Conservation (phyloP, 2,888 invertebrate genomes). For the Cepaea hortensis region DNA sequence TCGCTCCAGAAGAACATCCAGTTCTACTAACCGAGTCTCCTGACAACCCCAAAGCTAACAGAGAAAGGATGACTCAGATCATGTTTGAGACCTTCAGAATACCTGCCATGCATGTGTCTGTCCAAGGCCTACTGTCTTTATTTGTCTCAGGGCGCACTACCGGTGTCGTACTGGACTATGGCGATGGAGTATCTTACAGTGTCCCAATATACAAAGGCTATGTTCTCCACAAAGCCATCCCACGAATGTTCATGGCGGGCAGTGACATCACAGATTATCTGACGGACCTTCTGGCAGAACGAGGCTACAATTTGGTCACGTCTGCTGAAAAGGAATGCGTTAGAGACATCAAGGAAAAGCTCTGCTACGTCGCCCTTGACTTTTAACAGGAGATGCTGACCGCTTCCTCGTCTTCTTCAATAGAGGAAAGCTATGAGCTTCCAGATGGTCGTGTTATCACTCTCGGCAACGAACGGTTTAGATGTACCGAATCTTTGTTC, state of each 20-base stretch:
- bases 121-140: conserved; percentile 81
- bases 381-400: conserved; percentile 82
- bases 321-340: conserved; percentile 93
- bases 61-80: conserved; percentile 13
- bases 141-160: conserved; percentile 97
- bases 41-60: conserved; percentile 94
- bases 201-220: conserved; percentile 5
- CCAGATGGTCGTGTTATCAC: conserved; percentile 75
- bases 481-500: conserved; percentile 63
- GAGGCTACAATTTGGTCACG: conserved; percentile 72
- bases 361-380: conserved; percentile 1
- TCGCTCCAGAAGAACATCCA: conserved; percentile 95
- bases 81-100: conserved; percentile 89
- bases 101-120: conserved; percentile 91
- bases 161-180: conserved; percentile 77
- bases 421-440: conserved; percentile 53
- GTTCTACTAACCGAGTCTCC: conserved; percentile 94
- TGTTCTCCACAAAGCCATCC: background rate
- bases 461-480: conserved; percentile 45
- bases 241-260: background rate
- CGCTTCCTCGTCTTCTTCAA: conserved; percentile 89
- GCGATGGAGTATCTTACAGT: background rate
- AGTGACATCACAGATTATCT: background rate
- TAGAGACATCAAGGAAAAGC: conserved; percentile 12
- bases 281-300: conserved; percentile 71